Evolutionary conservation across 1,140 invertebrate genomes (phyloP).

Genomic region (Drosophila virilis): DNA sequence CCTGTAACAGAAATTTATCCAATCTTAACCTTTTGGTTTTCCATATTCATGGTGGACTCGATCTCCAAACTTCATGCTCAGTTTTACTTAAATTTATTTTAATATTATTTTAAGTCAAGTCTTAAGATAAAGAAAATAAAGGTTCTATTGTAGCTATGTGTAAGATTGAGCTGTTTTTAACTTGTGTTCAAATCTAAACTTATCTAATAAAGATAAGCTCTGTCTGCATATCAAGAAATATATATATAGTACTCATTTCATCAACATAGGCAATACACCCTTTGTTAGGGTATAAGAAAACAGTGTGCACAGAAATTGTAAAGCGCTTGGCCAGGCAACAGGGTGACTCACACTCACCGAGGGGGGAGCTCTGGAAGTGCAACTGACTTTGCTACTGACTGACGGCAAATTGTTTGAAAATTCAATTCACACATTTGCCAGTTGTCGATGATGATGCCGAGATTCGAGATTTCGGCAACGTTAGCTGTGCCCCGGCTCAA

Average conservation of each 20-base stretch:
- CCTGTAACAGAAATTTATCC: background rate
- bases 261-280: background rate
- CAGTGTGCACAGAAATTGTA: conserved; percentile 9
- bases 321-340: background rate
- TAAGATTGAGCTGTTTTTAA: too few species aligned
- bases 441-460: conserved; percentile 74
- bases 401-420: conserved; percentile 76
- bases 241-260: background rate
- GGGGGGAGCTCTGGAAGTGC: conserved; percentile 6
- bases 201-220: too few species aligned
- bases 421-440: conserved; percentile 82
- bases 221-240: too few species aligned
- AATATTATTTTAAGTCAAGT: too few species aligned
- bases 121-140: too few species aligned
- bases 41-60: too few species aligned
- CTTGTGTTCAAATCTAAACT: too few species aligned
- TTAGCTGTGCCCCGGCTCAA: conserved; percentile 56
- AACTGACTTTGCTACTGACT: conserved; percentile 54
- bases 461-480: conserved; percentile 66
- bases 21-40: too few species aligned
- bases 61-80: too few species aligned
- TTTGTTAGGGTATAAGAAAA: background rate
- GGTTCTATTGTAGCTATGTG: too few species aligned
- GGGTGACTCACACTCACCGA: conserved; percentile 5
- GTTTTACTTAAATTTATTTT: too few species aligned